Evolutionary conservation across 2,888 invertebrate species (phyloP).

Genomic region (Alentia gelatinosa): DNA sequence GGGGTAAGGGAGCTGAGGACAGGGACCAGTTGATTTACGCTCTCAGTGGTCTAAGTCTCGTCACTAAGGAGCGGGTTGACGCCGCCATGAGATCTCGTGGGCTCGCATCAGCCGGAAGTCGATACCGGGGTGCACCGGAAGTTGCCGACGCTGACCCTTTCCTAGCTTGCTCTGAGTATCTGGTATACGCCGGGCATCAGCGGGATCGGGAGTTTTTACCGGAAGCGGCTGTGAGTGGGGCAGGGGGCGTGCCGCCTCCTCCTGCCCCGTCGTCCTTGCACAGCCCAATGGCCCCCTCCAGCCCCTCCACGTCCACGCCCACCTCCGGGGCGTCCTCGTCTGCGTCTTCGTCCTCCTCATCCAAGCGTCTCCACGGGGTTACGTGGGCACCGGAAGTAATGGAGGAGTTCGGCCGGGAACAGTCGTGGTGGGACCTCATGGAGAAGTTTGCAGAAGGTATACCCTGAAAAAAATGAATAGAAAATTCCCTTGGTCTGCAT

Average conservation of each 20-base stretch:
- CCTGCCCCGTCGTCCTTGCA: neutral
- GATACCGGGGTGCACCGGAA: neutral
- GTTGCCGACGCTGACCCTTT: neutral
- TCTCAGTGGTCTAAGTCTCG: neutral
- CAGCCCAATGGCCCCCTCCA: neutral
- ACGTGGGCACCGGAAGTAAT: conserved; percentile 19
- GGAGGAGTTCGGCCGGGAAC: conserved; percentile 29
- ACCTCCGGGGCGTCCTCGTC: neutral
- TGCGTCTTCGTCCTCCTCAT: neutral
- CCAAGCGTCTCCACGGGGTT: neutral
- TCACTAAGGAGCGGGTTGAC: too few species aligned
- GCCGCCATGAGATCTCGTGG: too few species aligned
- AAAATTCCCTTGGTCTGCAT: neutral
- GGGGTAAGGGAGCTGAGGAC: neutral
- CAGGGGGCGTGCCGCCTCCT: neutral
- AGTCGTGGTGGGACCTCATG: conserved; percentile 50
- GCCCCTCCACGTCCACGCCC: neutral
- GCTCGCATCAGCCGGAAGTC: neutral
- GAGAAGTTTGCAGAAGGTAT: conserved; percentile 48
- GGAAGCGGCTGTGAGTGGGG: neutral
- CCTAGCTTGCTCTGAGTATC: neutral
- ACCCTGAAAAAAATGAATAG: neutral
- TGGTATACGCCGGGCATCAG: neutral
- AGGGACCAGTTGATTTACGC: neutral
- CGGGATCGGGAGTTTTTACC: neutral